A percentile compares a stretch with the other conserved stretches of the same genome.
Evolutionary conservation across 2,113 vertebrate genomes (phyloP).

Genomic region (Montifringilla adamsi): DNA sequence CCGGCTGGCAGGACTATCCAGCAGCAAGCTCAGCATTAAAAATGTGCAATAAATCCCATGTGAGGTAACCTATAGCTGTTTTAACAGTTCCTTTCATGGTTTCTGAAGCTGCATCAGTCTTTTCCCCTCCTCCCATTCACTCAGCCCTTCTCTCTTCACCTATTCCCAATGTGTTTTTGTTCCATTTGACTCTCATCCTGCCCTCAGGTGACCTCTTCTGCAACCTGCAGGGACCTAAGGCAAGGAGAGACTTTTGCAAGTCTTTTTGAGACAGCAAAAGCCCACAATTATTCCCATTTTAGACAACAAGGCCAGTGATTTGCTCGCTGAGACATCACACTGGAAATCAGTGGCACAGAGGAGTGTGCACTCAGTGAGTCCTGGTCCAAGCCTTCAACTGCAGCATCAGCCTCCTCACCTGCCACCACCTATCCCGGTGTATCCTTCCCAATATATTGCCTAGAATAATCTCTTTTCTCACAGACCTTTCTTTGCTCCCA

Average conservation of each 20-base stretch:
- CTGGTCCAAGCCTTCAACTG: background rate
- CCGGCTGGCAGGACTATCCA: background rate
- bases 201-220: background rate
- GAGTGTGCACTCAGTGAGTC: accelerated
- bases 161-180: background rate
- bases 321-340: accelerated
- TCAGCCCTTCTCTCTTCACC: background rate
- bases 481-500: background rate
- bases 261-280: background rate
- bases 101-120: background rate
- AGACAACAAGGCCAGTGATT: background rate
- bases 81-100: background rate
- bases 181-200: background rate
- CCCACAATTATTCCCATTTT: background rate
- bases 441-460: background rate
- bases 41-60: background rate
- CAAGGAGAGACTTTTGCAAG: background rate
- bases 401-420: background rate
- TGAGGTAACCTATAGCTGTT: background rate
- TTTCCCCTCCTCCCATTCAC: background rate
- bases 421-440: background rate
- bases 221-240: background rate
- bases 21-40: background rate
- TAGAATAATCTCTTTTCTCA: background rate
- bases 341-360: background rate